Conservation (phyloP, 1,140 invertebrate genomes). For the Bradysia coprophila region DNA sequence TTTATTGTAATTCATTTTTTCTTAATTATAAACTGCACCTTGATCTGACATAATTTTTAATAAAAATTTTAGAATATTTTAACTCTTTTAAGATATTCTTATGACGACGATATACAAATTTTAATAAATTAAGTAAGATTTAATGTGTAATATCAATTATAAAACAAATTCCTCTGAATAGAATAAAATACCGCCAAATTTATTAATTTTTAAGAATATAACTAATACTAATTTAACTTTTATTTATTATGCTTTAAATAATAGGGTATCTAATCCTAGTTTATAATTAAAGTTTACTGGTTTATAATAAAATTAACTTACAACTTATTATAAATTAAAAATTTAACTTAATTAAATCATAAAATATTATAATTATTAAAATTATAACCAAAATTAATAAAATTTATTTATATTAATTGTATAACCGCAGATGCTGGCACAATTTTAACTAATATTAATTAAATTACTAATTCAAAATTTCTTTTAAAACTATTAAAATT, state of each 20-base stretch:
- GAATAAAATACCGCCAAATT: constrained; percentile 32
- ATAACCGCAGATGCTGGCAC: constrained; percentile 25
- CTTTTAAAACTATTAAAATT: constrained; percentile 12
- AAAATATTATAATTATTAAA: constrained; percentile 6
- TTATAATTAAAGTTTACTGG: constrained; percentile 13
- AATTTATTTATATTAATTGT: constrained; percentile 14
- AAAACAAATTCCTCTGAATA: constrained; percentile 32
- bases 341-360: constrained; percentile 6
- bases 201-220: constrained; percentile 31
- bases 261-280: constrained; percentile 44
- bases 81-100: constrained; percentile 27
- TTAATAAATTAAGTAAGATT: constrained; percentile 21
- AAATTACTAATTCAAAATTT: constrained; percentile 17
- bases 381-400: constrained; percentile 8
- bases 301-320: constrained; percentile 5
- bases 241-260: constrained; percentile 24
- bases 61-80: constrained; percentile 25
- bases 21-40: constrained; percentile 28
- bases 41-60: constrained; percentile 29
- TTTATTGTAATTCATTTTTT: constrained; percentile 30
- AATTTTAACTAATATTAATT: constrained; percentile 9
- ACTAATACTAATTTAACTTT: constrained; percentile 25
- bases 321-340: constrained; percentile 3
- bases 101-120: constrained; percentile 29
- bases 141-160: constrained; percentile 31